Base-by-base conservation (phyloP, 2,888 invertebrate genomes). In the Erebia palarica region DNA sequence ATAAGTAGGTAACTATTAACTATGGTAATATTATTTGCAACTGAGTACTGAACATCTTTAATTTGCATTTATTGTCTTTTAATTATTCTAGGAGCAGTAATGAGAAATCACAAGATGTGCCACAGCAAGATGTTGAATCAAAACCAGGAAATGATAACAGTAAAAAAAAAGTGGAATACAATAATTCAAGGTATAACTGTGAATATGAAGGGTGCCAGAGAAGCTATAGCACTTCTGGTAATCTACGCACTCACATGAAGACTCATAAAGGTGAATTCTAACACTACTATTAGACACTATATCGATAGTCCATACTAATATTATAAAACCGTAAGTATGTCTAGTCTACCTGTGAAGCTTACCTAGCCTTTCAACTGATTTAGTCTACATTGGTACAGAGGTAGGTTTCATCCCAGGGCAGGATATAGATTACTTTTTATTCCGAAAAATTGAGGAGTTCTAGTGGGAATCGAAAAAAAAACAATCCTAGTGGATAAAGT, bases 231-330 rank as follows among this genome's bases (percentile, higher is more conserved):
- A 98, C 98, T 8, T 96, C 97, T 78, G 98, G 98, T 67, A 99
- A 99, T 91, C 94, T 99, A 77, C 95, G 98, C 83, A 98, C 98
- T 73, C 99, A 99, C 91, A 96, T 98, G 95, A 99, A 98, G 94
- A 98, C 98, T 70, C 98, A 99, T 84, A 97, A 96, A 96, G 98
- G 98, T 98, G 74, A 18, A 21, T 47, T 36, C 16, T 4, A 44
- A 44, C 13, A 53, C 36, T 47, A 11, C 47, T 47, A 36, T 36
- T 36, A 36, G 7, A 36, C 36, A 36, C 36, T 7, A 36, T 7
- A 36, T 36, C 1, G 7, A 36, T 36, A 36, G 36, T 3, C 27
- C 27, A 27, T 3, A 21, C 21, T 21, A 27, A 4, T 4, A 27
- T 3, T 3, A 4, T 27, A 27, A 27, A 27, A 27, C 3, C 27